Evolutionary conservation across 1,140 invertebrate species (phyloP).

Genomic region (Solen grandis): DNA sequence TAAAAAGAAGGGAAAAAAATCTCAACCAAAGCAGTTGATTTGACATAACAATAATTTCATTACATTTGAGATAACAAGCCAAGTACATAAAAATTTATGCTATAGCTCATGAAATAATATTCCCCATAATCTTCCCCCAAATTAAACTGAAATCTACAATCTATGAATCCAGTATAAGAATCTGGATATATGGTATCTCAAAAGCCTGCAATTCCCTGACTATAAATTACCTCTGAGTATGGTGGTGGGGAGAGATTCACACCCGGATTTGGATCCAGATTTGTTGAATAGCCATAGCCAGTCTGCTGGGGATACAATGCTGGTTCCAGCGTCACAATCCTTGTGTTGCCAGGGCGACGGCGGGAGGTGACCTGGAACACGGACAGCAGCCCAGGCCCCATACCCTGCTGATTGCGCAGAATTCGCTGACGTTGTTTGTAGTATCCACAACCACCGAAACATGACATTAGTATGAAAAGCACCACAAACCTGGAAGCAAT

Average conservation of each 20-base stretch:
- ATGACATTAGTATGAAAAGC: conserved; percentile 73
- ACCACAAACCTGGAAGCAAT: conserved; percentile 71
- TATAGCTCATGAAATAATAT: too few species aligned
- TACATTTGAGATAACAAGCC: too few species aligned
- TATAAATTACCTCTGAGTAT: conserved; percentile 60
- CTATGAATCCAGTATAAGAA: not conserved
- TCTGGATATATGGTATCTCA: not conserved
- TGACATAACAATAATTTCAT: too few species aligned
- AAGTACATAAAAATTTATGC: too few species aligned
- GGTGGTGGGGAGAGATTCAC: conserved; percentile 56
- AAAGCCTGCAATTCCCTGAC: not conserved
- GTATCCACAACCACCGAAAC: conserved; percentile 77
- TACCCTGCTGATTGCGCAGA: conserved; percentile 14
- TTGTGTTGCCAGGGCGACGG: not conserved
- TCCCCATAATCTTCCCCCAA: too few species aligned
- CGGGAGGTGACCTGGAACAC: too few species aligned
- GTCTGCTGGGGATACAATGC: not conserved
- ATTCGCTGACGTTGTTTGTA: conserved; percentile 72
- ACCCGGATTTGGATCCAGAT: not conserved
- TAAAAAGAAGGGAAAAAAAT: too few species aligned
- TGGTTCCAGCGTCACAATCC: not conserved
- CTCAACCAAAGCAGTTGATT: too few species aligned
- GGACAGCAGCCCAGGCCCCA: not conserved
- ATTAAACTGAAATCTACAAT: too few species aligned
- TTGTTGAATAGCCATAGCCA: not conserved